Percentiles rank a stretch among this genome's conserved stretches.
phyloP scores from a whole-genome alignment of 2,888 invertebrate species.

The Agrotis puta region DNA sequence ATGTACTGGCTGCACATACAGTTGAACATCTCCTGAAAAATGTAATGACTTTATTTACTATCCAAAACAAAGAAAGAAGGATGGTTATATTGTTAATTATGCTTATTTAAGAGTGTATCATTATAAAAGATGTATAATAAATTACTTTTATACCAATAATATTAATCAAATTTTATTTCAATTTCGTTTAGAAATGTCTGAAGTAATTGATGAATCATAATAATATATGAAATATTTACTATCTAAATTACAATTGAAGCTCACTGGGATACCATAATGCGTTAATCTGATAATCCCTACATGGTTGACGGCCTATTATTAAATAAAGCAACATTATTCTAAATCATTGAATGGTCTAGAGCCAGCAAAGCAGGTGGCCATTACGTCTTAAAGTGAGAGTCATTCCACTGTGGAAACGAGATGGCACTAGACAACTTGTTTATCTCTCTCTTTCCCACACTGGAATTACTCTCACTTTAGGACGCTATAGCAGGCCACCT shows the following conservation, averaged over 20 bases:
- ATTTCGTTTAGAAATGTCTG: constrained; percentile 10
- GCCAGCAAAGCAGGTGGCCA: too few species aligned
- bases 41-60: background rate
- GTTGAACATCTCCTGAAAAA: background rate
- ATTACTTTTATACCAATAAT: constrained; percentile 47
- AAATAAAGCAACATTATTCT: too few species aligned
- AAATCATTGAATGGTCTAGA: too few species aligned
- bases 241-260: constrained; percentile 26
- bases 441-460: too few species aligned
- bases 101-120: constrained; percentile 13
- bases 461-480: too few species aligned
- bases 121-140: constrained; percentile 51
- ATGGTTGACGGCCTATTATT: too few species aligned
- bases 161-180: constrained; percentile 37
- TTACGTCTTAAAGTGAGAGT: too few species aligned
- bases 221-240: constrained; percentile 30
- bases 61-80: background rate
- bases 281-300: too few species aligned
- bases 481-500: too few species aligned
- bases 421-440: too few species aligned
- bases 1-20: background rate
- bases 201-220: constrained; percentile 11
- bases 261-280: constrained; percentile 18
- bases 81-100: background rate
- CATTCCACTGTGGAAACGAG: too few species aligned